A percentile compares a stretch with the other conserved stretches of the same genome.
Evolutionary conservation across 1,140 invertebrate genomes (phyloP).

Genomic region (Belonocnema kinseyi): DNA sequence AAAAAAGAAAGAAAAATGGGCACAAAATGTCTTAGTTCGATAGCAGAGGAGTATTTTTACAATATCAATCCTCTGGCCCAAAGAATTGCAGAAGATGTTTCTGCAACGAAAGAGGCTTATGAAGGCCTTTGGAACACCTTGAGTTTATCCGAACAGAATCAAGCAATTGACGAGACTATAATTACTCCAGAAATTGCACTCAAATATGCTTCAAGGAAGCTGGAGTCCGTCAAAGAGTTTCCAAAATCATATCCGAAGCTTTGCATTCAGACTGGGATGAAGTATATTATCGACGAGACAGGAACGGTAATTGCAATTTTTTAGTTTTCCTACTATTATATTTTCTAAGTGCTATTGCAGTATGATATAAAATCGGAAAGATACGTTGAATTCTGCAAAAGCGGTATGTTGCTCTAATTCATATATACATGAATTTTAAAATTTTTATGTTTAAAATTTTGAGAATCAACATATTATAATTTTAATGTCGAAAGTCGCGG

Average conservation of each 20-base stretch:
- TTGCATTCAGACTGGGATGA: conserved; percentile 75
- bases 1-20: conserved; percentile 50
- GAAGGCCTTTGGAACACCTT: conserved; percentile 83
- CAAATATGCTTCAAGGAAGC: conserved; percentile 79
- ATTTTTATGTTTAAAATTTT: too few relatives aligned
- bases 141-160: conserved; percentile 81
- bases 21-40: conserved; percentile 58
- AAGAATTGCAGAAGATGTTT: conserved; percentile 82
- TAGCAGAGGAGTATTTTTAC: conserved; percentile 83
- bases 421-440: too few relatives aligned
- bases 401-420: too few relatives aligned
- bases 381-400: too few relatives aligned
- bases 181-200: conserved; percentile 84
- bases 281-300: conserved; percentile 77
- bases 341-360: too few relatives aligned
- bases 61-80: conserved; percentile 82
- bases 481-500: too few relatives aligned
- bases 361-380: too few relatives aligned
- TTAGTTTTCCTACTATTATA: neutral
- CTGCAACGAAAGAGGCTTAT: conserved; percentile 81
- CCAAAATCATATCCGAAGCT: conserved; percentile 73
- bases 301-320: conserved; percentile 60
- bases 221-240: conserved; percentile 60
- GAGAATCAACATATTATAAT: too few relatives aligned
- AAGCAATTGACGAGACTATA: conserved; percentile 85